Base-by-base conservation (phyloP, 2,797 vertebrate genomes). In the Muraenolepis orangiensis region DNA sequence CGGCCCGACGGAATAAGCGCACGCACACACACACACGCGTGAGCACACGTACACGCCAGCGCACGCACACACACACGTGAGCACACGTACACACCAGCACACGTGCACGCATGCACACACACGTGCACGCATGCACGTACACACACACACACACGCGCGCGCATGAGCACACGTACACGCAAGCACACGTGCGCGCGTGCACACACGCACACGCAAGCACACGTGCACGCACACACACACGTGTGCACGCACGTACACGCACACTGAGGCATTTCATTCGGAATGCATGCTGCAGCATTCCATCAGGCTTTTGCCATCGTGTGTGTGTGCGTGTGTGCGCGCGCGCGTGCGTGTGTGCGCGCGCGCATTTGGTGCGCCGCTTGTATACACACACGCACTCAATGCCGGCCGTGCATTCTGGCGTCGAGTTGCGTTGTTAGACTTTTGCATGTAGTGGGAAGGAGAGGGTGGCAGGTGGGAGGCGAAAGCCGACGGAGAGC, bases 401-500 rank as follows among this genome's bases (percentile, higher is more conserved):
- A 8, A n/a, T n/a, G 20, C 51, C 10, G 20, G 6, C 16, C 18
- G 51, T 57, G 51, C 51, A 57, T 57, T 57, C 51, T 57, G 8
- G 40, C n/a, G 20, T 23, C 20, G n/a, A 10, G 51, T 57, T 57
- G 51, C 51, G 51, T n/a, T 57, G 51, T 57, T 10, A 57, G 51
- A 23, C 51, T 57, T n/a, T 57, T 57, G 51, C 51, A 57, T 57
- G 51, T 7, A 57, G n/a, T 8, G 7, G n/a, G 20, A 6, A 4
- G 32, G 32, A 8, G 32, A 8, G 32, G 32, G 51, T 6, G n/a
- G n/a, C n/a, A n/a, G n/a, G n/a, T n/a, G n/a, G n/a, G 51, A 6
- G 51, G 28, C 13, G 66, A 31, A 28, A 80, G 72, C 78, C 77
- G 67, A 76, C 76, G 80, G 73, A 78, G 81, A 81, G 79, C 72